Conservation (phyloP, 2,888 invertebrate genomes). For the Drosophila mayaguana region DNA sequence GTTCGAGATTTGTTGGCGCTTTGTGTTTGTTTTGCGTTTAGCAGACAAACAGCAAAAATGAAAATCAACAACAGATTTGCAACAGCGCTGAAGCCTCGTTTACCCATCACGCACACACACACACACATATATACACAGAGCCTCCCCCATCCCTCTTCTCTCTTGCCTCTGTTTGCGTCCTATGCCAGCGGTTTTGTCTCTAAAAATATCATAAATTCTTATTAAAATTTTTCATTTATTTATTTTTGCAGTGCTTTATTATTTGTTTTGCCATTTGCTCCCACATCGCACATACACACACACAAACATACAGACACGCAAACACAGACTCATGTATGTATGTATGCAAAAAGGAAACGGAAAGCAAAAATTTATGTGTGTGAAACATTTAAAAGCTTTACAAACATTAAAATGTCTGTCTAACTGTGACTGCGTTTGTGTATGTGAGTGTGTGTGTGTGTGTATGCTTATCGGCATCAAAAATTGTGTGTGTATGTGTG, state of each 20-base stretch:
- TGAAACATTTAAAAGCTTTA: slow-evolving; percentile 78
- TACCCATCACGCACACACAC: slow-evolving; percentile 6
- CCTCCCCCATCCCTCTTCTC: neutral
- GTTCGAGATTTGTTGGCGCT: slow-evolving; percentile 55
- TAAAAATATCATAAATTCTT: slow-evolving; percentile 75
- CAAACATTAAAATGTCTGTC: slow-evolving; percentile 80
- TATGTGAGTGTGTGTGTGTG: slow-evolving; percentile 24
- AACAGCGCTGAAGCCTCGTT: slow-evolving; percentile 46
- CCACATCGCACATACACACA: slow-evolving; percentile 18
- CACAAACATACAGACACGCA: too few species aligned
- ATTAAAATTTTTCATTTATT: slow-evolving; percentile 73
- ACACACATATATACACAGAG: neutral
- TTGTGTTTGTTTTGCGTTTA: slow-evolving; percentile 76
- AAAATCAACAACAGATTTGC: slow-evolving; percentile 78
- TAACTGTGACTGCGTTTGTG: slow-evolving; percentile 57
- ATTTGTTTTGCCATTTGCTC: slow-evolving; percentile 74
- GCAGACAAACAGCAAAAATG: slow-evolving; percentile 78
- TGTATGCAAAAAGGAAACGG: slow-evolving; percentile 56
- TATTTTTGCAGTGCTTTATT: slow-evolving; percentile 70
- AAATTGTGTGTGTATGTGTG: slow-evolving; percentile 56
- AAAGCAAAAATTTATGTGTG: slow-evolving; percentile 68
- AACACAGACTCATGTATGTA: too few species aligned
- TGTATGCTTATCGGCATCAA: slow-evolving; percentile 60
- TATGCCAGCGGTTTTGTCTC: slow-evolving; percentile 42
- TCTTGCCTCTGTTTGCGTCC: slow-evolving; percentile 5